Conservation (phyloP, 2,797 vertebrate species). For the Sorex maritimensis region DNA sequence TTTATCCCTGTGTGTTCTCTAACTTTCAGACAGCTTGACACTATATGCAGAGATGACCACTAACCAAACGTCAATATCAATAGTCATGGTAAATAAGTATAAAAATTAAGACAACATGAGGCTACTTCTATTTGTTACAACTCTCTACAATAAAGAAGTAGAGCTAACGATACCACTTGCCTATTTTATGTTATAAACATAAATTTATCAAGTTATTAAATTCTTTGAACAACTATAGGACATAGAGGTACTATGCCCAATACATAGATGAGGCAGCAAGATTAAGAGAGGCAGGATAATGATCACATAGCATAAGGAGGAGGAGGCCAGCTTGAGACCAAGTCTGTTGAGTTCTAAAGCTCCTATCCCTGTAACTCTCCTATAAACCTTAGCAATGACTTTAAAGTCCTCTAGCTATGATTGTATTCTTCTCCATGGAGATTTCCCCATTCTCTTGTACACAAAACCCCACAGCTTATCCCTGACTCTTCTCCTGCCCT, state of each 20-base stretch:
- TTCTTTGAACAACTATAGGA: neutral
- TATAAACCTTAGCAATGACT: neutral
- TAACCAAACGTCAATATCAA: slow-evolving; percentile 14
- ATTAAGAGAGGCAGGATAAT: neutral
- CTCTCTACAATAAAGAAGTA: neutral
- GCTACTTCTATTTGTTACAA: too few relatives aligned
- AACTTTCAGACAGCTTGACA: slow-evolving; percentile 3
- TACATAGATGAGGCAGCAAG: neutral
- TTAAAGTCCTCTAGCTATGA: neutral
- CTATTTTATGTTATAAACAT: neutral
- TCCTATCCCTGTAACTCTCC: neutral
- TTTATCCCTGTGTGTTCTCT: neutral
- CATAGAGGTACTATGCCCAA: neutral
- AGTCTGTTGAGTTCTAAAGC: neutral
- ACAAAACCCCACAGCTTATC: slow-evolving; percentile 60
- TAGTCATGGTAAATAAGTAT: slow-evolving; percentile 31
- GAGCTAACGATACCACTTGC: neutral
- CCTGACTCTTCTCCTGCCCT: slow-evolving; percentile 34
- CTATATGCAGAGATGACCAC: neutral
- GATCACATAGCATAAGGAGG: accelerated
- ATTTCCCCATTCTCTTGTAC: neutral
- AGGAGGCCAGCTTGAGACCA: neutral
- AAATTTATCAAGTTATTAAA: slow-evolving; percentile 4
- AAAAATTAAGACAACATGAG: neutral
- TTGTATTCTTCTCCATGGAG: slow-evolving; percentile 42